Conservation (phyloP, 2,888 invertebrate species). For the Toxonevra muliebris region DNA sequence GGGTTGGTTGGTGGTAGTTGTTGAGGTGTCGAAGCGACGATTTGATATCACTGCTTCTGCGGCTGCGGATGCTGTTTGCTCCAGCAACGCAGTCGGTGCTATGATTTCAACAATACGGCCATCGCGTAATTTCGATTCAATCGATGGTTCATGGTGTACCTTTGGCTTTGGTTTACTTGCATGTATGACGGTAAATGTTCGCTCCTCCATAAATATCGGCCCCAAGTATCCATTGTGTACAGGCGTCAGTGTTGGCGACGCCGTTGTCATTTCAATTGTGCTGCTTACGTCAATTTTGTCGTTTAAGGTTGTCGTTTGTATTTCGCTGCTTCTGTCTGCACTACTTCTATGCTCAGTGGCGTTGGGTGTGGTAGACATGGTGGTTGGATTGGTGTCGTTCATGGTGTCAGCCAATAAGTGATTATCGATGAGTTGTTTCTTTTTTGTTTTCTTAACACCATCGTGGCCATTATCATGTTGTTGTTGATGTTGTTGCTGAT, state of each 20-base stretch:
- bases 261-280: neutral
- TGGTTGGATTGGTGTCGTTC: neutral
- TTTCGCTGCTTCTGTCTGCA: neutral
- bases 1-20: slow-evolving; percentile 17
- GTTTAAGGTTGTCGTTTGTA: neutral
- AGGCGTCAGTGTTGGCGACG: slow-evolving; percentile 38
- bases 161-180: slow-evolving; percentile 36
- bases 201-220: slow-evolving; percentile 61
- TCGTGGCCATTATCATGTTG: slow-evolving; percentile 57
- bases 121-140: slow-evolving; percentile 51
- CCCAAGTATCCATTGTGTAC: slow-evolving; percentile 59
- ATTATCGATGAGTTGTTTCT: slow-evolving; percentile 60
- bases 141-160: slow-evolving; percentile 42
- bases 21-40: slow-evolving; percentile 13
- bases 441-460: slow-evolving; percentile 60
- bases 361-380: neutral
- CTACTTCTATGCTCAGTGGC: neutral
- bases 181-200: slow-evolving; percentile 54
- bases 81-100: slow-evolving; percentile 51
- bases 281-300: neutral
- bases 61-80: slow-evolving; percentile 15
- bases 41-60: slow-evolving; percentile 4
- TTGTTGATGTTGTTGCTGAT: slow-evolving; percentile 15
- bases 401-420: slow-evolving; percentile 43
- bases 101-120: slow-evolving; percentile 58